Evolutionary conservation across 2,797 vertebrate species (phyloP).

Genomic region (Galago senegalensis): DNA sequence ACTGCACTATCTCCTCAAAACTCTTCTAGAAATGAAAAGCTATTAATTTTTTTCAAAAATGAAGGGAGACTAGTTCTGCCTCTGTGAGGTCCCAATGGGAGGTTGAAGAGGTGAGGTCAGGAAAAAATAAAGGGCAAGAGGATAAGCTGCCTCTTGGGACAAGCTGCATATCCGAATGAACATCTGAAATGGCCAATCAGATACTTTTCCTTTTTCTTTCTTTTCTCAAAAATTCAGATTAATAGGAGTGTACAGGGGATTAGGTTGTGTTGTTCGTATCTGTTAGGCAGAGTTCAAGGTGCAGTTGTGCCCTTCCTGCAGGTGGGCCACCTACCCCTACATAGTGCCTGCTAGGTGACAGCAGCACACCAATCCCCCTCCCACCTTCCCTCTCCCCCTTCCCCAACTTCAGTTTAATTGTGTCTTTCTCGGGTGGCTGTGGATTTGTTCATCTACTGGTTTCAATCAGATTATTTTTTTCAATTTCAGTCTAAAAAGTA

Average conservation of each 20-base stretch:
- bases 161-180: background rate
- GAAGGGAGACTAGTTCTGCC: background rate
- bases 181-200: conserved; percentile 50
- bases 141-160: conserved; percentile 20
- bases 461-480: background rate
- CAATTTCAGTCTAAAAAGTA: background rate
- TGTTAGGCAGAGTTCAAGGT: too few relatives aligned
- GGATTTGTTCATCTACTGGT: too few relatives aligned
- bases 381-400: too few relatives aligned
- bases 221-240: too few relatives aligned
- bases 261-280: too few relatives aligned
- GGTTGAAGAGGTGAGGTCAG: conserved; percentile 4
- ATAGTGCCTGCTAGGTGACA: too few relatives aligned
- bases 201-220: background rate
- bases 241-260: too few relatives aligned
- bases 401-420: too few relatives aligned
- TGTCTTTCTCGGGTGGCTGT: too few relatives aligned
- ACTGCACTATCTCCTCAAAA: background rate
- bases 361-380: too few relatives aligned
- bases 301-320: too few relatives aligned
- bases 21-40: background rate
- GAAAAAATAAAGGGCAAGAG: background rate
- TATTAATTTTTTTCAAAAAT: background rate
- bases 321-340: too few relatives aligned
- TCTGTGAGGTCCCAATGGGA: background rate